Conservation (phyloP, 2,888 invertebrate genomes). For the Brenthis hecate region DNA sequence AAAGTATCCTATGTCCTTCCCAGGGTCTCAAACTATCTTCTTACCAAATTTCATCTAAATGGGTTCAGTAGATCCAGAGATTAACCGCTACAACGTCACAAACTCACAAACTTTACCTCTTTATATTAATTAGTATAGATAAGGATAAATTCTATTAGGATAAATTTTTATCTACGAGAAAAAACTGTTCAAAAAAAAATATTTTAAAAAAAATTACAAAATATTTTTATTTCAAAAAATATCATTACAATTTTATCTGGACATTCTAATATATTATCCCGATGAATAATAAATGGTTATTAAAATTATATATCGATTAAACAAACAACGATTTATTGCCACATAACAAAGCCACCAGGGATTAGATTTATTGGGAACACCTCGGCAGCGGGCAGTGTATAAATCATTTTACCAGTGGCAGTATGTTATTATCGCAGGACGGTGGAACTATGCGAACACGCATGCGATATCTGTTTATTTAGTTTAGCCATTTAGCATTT, state of each 20-base stretch:
- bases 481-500: constrained; percentile 4
- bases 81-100: too few relatives aligned
- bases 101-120: too few relatives aligned
- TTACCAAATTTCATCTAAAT: too few relatives aligned
- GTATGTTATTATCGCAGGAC: constrained; percentile 12
- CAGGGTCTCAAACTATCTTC: too few relatives aligned
- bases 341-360: constrained; percentile 16
- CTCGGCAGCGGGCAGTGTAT: constrained; percentile 15
- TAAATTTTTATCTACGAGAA: too few relatives aligned
- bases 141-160: too few relatives aligned
- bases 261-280: background rate
- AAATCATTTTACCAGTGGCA: constrained; percentile 22
- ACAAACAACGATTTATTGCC: constrained; percentile 19
- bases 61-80: too few relatives aligned
- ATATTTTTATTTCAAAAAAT: background rate
- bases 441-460: constrained; percentile 7
- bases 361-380: constrained; percentile 21
- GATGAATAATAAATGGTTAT: constrained; percentile 12
- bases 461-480: constrained; percentile 2
- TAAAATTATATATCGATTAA: constrained; percentile 12
- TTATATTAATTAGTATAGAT: too few relatives aligned
- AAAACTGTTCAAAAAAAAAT: too few relatives aligned
- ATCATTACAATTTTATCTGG: background rate
- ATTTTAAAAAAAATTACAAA: background rate
- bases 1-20: too few relatives aligned